Evolutionary conservation across 2,888 invertebrate species (phyloP).

Genomic region (Tiphia femorata): DNA sequence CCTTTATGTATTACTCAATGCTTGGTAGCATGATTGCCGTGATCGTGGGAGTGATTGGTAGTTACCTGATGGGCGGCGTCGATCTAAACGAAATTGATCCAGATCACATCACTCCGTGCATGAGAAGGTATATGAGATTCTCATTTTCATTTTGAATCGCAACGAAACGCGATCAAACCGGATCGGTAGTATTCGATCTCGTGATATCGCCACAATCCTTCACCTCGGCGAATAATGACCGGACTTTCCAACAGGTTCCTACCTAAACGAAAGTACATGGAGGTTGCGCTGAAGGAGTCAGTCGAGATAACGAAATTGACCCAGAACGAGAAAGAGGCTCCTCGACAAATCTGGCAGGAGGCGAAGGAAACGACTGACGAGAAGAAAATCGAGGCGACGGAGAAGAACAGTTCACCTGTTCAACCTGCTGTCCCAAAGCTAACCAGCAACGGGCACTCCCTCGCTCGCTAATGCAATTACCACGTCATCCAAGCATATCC

Average conservation of each 20-base stretch:
- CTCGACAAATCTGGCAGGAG: neutral
- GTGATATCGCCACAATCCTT: too few relatives aligned
- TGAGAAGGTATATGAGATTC: conserved; percentile 67
- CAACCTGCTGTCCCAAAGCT: too few relatives aligned
- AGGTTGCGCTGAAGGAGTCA: conserved; percentile 40
- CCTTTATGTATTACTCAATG: conserved; percentile 78
- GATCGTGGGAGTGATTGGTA: conserved; percentile 74
- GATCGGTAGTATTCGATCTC: too few relatives aligned
- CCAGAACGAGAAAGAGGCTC: neutral
- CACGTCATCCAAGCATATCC: too few relatives aligned
- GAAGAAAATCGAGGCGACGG: neutral
- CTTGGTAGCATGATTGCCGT: conserved; percentile 75
- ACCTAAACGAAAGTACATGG: conserved; percentile 35
- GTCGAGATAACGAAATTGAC: too few relatives aligned
- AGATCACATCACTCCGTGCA: conserved; percentile 73
- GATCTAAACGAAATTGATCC: conserved; percentile 73
- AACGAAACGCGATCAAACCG: too few relatives aligned
- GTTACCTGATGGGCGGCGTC: conserved; percentile 73
- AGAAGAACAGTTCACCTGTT: too few relatives aligned
- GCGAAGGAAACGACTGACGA: neutral
- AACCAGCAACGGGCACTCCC: too few relatives aligned
- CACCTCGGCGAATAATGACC: neutral
- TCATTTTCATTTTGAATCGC: neutral
- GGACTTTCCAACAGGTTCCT: conserved; percentile 30
- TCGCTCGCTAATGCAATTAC: too few relatives aligned